These are phyloP conservation scores for Quadroppia sp. DNA, from an alignment of 2,888 invertebrate species.

Conservation along the genomic window DNA sequence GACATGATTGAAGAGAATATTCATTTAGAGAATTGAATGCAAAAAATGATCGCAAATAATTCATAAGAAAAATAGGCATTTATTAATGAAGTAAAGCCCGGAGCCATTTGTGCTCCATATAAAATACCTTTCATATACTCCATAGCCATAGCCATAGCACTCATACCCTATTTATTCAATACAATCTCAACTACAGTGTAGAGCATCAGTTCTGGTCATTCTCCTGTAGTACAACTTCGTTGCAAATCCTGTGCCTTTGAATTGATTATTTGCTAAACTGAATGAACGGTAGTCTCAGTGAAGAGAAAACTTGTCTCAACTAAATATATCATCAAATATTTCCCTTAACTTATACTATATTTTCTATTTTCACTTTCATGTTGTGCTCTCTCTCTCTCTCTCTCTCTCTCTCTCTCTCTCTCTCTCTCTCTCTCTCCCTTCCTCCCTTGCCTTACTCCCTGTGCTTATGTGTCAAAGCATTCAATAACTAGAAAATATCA, in stretches of 20 bases:
- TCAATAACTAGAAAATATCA: conserved; percentile 31
- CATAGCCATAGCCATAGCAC: too few relatives aligned
- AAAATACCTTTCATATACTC: not conserved
- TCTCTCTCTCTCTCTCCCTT: not conserved
- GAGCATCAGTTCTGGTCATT: not conserved
- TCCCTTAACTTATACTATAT: not conserved
- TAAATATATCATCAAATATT: conserved; percentile 17
- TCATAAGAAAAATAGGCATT: conserved; percentile 9
- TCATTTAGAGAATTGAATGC: too few relatives aligned
- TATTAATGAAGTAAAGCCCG: conserved; percentile 28
- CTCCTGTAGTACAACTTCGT: not conserved
- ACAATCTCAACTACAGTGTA: too few relatives aligned
- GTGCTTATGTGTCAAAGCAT: conserved; percentile 11
- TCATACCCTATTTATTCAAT: too few relatives aligned
- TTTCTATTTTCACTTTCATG: not conserved
- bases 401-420: not conserved
- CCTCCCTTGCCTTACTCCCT: not conserved
- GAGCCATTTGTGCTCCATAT: not conserved
- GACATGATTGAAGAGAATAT: too few relatives aligned
- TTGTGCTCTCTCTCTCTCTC: not conserved
- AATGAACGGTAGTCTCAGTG: not conserved
- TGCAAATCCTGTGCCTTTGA: conserved; percentile 19
- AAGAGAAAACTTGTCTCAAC: not conserved
- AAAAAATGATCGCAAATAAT: not conserved
- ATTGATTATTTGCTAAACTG: conserved; percentile 31